These are phyloP conservation scores for Yasuhikotakia modesta DNA, from an alignment of 2,797 vertebrate species.

Conservation along the genomic window DNA sequence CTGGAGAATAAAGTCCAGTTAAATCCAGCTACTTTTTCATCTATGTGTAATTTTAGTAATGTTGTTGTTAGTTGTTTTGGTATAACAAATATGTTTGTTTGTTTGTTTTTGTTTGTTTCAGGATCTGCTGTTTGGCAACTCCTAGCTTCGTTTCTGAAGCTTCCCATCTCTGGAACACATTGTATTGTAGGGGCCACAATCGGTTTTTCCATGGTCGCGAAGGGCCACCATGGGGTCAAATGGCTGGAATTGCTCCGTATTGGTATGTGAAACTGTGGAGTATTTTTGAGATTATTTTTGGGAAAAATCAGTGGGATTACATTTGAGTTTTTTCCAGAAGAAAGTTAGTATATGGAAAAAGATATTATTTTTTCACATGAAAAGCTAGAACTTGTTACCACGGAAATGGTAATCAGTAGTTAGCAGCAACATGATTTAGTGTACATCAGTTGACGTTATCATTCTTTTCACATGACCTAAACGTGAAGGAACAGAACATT, in stretches of 20 bases:
- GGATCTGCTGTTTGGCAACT: constrained; percentile 97
- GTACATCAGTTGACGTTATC: not conserved
- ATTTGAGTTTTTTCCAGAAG: not conserved
- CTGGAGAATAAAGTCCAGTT: no score
- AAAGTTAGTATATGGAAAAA: constrained; percentile 3
- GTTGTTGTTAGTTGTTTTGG: constrained; percentile 11
- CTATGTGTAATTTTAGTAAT: constrained; percentile 1
- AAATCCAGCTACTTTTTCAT: not conserved
- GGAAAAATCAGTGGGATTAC: not conserved
- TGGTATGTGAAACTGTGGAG: constrained; percentile 71
- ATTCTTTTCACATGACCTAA: constrained; percentile 29
- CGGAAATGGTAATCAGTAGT: constrained; percentile 10
- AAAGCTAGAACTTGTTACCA: not conserved
- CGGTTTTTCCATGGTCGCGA: constrained; percentile 92
- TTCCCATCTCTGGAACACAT: constrained; percentile 96
- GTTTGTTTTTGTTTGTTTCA: constrained; percentile 61
- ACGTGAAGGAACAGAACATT: constrained; percentile 19
- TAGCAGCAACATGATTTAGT: not conserved
- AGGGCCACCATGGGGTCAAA: constrained; percentile 86
- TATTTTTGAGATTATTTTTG: constrained; percentile 21
- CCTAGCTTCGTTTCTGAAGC: constrained; percentile 90
- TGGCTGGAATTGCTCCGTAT: constrained; percentile 93
- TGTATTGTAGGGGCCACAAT: constrained; percentile 97
- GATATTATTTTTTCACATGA: constrained; percentile 8
- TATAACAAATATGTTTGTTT: not conserved